phyloP scores from a whole-genome alignment of 2,888 invertebrate genomes.

The Chrysopilus asiliformis region DNA sequence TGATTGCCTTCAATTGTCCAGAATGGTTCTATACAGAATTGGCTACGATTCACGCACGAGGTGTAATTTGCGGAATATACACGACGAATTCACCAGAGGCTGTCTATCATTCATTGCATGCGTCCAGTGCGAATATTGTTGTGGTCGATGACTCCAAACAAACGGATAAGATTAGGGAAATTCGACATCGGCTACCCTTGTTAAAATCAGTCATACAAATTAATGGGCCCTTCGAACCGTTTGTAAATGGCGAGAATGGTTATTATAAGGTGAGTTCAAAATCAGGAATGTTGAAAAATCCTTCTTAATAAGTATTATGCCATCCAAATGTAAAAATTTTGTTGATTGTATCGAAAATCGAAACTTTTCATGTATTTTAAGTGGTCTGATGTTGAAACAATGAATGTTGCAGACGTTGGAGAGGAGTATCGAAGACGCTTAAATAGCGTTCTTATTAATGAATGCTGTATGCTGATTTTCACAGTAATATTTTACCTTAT shows the following conservation, averaged over 20 bases:
- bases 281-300: not conserved
- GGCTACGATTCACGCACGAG: slow-evolving; percentile 81
- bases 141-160: slow-evolving; percentile 80
- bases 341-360: not conserved
- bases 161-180: slow-evolving; percentile 65
- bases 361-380: slow-evolving; percentile 29
- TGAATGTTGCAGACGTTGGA: slow-evolving; percentile 56
- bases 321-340: too few species aligned
- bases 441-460: slow-evolving; percentile 58
- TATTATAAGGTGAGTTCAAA: slow-evolving; percentile 28
- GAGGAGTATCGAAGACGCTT: slow-evolving; percentile 50
- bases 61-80: slow-evolving; percentile 77
- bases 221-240: slow-evolving; percentile 31
- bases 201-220: slow-evolving; percentile 61
- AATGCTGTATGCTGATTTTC: slow-evolving; percentile 75
- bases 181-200: slow-evolving; percentile 52
- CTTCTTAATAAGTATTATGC: too few species aligned
- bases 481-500: slow-evolving; percentile 43
- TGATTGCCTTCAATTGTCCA: slow-evolving; percentile 80
- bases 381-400: slow-evolving; percentile 68
- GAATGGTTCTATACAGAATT: slow-evolving; percentile 82
- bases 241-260: slow-evolving; percentile 31
- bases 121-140: slow-evolving; percentile 68
- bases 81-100: slow-evolving; percentile 83
- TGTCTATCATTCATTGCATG: slow-evolving; percentile 60